phyloP scores from a whole-genome alignment of 37 sponge, comb jelly and placozoan genomes.

The Lycopodina hypogea region DNA sequence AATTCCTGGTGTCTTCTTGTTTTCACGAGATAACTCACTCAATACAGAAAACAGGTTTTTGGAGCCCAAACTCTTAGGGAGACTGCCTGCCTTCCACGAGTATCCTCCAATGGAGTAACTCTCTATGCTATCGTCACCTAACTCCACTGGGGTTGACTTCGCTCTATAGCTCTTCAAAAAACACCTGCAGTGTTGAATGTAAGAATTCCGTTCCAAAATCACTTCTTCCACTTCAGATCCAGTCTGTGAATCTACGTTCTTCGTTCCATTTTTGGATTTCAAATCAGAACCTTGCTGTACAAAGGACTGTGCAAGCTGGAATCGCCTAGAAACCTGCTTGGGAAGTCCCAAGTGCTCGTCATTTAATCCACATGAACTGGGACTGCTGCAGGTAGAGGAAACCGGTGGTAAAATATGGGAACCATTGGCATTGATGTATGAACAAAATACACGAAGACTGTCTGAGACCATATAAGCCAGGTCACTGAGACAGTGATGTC shows the following conservation, averaged over 20 bases:
- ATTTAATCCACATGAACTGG: not conserved
- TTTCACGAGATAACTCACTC: not conserved
- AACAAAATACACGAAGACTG: slow-evolving; percentile 3
- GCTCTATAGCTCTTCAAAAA: not conserved
- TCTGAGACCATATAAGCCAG: slow-evolving; percentile 27
- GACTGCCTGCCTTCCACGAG: slow-evolving; percentile 42
- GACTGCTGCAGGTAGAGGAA: not conserved
- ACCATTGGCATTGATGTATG: not conserved
- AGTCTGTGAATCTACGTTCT: not conserved
- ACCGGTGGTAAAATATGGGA: not conserved
- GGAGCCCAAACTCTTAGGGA: not conserved
- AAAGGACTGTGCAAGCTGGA: not conserved
- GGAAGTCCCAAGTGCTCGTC: not conserved
- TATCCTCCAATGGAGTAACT: slow-evolving; percentile 25
- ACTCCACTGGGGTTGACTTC: not conserved
- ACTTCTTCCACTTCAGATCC: not conserved
- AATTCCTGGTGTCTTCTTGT: not conserved
- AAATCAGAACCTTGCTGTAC: not conserved
- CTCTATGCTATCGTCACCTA: slow-evolving; percentile 15
- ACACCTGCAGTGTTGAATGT: not conserved
- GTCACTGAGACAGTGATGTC: slow-evolving; percentile 29
- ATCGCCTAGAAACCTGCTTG: not conserved
- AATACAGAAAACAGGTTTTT: slow-evolving; percentile 35
- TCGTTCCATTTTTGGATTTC: too few relatives aligned
- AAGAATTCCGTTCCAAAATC: slow-evolving; percentile 2